Evolutionary conservation across 1,140 invertebrate species (phyloP), one percentile per base, ranked within the genome.

Genomic region (Pristionchus pacificus): DNA sequence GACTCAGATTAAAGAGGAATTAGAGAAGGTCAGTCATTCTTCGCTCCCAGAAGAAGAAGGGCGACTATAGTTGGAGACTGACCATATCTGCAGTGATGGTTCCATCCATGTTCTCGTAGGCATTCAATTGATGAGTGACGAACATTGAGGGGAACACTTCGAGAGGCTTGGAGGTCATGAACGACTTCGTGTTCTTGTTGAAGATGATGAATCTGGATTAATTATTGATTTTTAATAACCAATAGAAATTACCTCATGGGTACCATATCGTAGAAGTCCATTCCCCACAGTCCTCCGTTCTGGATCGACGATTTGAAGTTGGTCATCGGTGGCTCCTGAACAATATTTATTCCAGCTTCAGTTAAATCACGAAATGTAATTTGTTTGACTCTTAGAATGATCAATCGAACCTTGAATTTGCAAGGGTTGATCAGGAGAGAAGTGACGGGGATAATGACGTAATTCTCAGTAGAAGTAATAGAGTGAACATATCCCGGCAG

Each of bases 111-210:
- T 72, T 76, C 61, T 82, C 80, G 62, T 74, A 82, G 19, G 80
- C 80, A 63, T 82, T 82, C 66, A 82, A 61, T 66, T 82, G 80
- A 69, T 82, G 80, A 31, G 80, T 83, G n/a, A 82, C 78, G 64
- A 82, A 82, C 80, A 82, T 82, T 6, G 81, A 83, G 28, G 80
- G 80, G 61, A 82, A 82, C 1, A 82, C 81, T 82, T 82, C 81
- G 25, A 82, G 67, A 55, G 80, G 80, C 33, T 83, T 82, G 32
- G 77, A 71, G 15, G 80, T 82, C 3, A 77, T 59, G 75, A 82
- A 82, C 65, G 75, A 63, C 25, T 65, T 30, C 0, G 81, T 80
- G 28, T 76, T 73, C 70, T 82, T 82, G 70, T 82, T 75, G 69
- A 83, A 82, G 60, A 82, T 76, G 14, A 82, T 67, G 70, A 82